phyloP scores from a whole-genome alignment of 2,113 vertebrate genomes.

The Sprattus sprattus region DNA sequence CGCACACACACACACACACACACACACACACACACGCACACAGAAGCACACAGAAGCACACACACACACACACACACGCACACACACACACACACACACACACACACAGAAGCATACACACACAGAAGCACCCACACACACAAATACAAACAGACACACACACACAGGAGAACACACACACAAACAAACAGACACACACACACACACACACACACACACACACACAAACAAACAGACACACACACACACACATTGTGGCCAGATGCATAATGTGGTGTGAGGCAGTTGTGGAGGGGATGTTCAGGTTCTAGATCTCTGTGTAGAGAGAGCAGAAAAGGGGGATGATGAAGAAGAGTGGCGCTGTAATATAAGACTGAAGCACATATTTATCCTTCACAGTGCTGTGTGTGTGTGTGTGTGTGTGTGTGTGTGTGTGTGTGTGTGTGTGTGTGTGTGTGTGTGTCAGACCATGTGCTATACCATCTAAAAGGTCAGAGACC shows the following conservation, averaged over 20 bases:
- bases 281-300: background rate
- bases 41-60: no score
- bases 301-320: background rate
- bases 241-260: background rate
- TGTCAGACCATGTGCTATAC: background rate
- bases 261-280: background rate
- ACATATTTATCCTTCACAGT: background rate
- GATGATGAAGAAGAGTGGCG: background rate
- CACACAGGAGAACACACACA: background rate
- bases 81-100: background rate
- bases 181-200: background rate
- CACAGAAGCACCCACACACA: background rate
- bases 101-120: no score
- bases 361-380: background rate
- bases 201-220: background rate
- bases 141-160: background rate
- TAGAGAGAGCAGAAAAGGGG: background rate
- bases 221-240: background rate
- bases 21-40: background rate
- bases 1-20: background rate
- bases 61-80: background rate
- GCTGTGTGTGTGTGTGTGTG: background rate
- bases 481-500: constrained; percentile 1
- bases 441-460: background rate
- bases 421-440: background rate